A percentile compares a stretch with the other conserved stretches of the same genome.
Conservation (phyloP, 1,140 invertebrate genomes). For the Anastrepha ludens region DNA sequence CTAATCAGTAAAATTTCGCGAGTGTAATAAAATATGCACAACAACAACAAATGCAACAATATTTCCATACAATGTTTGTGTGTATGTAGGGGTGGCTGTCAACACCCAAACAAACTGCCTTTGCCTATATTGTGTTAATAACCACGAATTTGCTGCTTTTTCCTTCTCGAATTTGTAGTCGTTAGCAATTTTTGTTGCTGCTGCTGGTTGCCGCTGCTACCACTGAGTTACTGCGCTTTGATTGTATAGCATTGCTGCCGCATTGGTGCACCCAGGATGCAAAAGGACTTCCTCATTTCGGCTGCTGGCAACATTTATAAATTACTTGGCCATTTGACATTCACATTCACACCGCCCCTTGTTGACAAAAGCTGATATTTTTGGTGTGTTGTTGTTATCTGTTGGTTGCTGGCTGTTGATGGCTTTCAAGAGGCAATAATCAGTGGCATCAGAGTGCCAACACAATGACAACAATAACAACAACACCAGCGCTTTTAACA, state of each 20-base stretch:
- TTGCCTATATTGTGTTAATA: slow-evolving; percentile 8
- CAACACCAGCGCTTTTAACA: not conserved
- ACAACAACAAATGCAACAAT: not conserved
- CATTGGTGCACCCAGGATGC: slow-evolving; percentile 42
- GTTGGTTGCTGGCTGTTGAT: not conserved
- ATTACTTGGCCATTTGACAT: slow-evolving; percentile 42
- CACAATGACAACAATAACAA: not conserved
- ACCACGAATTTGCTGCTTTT: not conserved
- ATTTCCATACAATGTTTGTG: too few species aligned
- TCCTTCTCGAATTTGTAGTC: not conserved
- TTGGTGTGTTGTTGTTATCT: not conserved
- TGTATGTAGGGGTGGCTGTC: not conserved
- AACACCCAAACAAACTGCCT: slow-evolving; percentile 32
- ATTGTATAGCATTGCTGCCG: slow-evolving; percentile 20
- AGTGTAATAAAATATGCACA: not conserved
- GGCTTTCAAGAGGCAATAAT: slow-evolving; percentile 42
- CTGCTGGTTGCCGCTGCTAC: too few species aligned
- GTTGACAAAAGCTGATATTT: not conserved
- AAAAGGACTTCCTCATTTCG: slow-evolving; percentile 49
- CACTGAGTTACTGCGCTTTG: slow-evolving; percentile 17
- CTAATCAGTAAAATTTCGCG: not conserved
- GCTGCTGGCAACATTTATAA: slow-evolving; percentile 50
- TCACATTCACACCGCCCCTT: not conserved
- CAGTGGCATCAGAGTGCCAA: slow-evolving; percentile 4
- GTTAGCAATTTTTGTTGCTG: not conserved